These are phyloP conservation scores for Drosophila algonquin DNA, from an alignment of 2,888 invertebrate genomes.

Conservation along the genomic window DNA sequence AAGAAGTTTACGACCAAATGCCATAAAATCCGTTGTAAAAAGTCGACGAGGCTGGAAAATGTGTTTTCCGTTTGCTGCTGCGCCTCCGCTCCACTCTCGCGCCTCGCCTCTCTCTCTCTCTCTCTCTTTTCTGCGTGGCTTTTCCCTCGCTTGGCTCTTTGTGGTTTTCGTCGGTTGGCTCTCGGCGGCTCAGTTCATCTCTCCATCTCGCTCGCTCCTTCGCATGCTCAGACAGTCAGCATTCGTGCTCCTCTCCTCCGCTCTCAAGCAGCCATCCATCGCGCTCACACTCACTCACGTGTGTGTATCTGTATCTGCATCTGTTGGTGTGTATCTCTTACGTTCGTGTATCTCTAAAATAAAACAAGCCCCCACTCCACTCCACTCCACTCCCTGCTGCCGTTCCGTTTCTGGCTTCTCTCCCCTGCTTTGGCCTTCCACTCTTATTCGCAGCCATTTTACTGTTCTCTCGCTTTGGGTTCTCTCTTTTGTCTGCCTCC, in stretches of 20 bases:
- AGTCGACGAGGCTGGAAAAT: conserved; percentile 79
- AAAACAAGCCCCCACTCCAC: conserved; percentile 47
- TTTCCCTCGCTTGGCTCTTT: conserved; percentile 14
- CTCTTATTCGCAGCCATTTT: conserved; percentile 72
- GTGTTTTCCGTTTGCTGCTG: conserved; percentile 72
- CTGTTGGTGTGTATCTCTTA: conserved; percentile 65
- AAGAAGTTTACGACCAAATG: conserved; percentile 84
- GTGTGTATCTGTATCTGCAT: conserved; percentile 46
- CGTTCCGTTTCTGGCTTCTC: conserved; percentile 26
- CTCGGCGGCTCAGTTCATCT: conserved; percentile 1
- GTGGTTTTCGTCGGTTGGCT: conserved; percentile 19
- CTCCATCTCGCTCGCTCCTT: conserved; percentile 36
- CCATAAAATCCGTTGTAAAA: conserved; percentile 84
- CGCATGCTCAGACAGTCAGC: conserved; percentile 41
- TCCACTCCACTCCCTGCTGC: conserved; percentile 1
- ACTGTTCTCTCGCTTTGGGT: conserved; percentile 55
- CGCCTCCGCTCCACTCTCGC: conserved; percentile 28
- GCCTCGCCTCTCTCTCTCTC: conserved; percentile 7
- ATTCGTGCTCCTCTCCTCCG: conserved; percentile 7
- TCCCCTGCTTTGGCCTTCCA: conserved; percentile 39
- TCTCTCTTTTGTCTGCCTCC: conserved; percentile 49
- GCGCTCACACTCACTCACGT: conserved; percentile 20
- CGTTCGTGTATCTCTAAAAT: conserved; percentile 48
- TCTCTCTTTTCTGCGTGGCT: conserved; percentile 19
- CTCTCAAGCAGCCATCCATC: conserved; percentile 27